Evolutionary conservation across 2,797 vertebrate genomes (phyloP), one percentile per base, ranked within the genome.

Genomic region (Rhincodon typus): DNA sequence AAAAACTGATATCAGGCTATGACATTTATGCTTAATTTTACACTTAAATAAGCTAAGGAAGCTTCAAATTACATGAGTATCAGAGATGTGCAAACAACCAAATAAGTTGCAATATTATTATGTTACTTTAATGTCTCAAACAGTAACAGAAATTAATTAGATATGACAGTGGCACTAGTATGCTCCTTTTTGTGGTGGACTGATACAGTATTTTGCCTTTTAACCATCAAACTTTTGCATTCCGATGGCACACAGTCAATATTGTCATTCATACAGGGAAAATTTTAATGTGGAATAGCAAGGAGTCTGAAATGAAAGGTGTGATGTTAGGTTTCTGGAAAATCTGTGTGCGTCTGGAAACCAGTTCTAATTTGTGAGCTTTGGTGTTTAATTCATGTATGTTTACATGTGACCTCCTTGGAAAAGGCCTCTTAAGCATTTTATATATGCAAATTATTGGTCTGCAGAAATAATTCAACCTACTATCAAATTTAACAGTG

Each of bases 41-140:
- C 90, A 93, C 57, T 38, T 93, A 66, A 67, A 67, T 93, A 93
- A 67, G 90, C 62, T 93, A 93, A 67, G 90, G 3, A 93, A 67
- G 62, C n/a, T 93, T 93, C 62, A 67, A 93, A 93, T 93, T 38
- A 93, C 25, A 66, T 42, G 90, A 67, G 90, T 93, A n/a, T 66
- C 30, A 91, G 27, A 91, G 53, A 91, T 91, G 34, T 67, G 19
- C 62, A 67, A 93, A 93, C 62, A 90, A 87, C 42, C 42, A 90
- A 69, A 93, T 23, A 93, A 5, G 90, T 67, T 38, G n/a, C 62
- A 67, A 50, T 34, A 19, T 93, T 66, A n/a, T 7, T 2, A 66
- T 66, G 8, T 93, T 38, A 93, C 21, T 38, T 19, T n/a, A 34
- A 0, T 67, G 34, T n/a, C 34, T 67, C 34, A 93, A n/a, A 67